These are phyloP conservation scores for Enteromius trimaculatus DNA, from an alignment of 2,797 vertebrate species.

Conservation along the genomic window DNA sequence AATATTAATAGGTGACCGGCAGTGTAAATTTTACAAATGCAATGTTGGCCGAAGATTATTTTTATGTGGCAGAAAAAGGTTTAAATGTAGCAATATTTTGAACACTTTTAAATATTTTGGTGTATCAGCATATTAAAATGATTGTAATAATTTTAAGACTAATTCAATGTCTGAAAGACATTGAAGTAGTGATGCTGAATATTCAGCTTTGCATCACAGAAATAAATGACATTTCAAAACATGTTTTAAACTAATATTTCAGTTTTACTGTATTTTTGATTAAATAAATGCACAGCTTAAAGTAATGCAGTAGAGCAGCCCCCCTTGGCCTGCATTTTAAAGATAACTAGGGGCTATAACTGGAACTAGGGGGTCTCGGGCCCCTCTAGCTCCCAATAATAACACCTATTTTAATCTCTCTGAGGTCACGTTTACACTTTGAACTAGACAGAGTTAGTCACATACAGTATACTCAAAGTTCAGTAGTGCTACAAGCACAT, in stretches of 20 bases:
- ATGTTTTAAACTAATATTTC: too few relatives aligned
- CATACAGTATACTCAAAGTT: slow-evolving; percentile 9
- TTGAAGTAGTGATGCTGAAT: not conserved
- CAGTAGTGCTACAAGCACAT: slow-evolving; percentile 19
- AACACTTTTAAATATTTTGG: not conserved
- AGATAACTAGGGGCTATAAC: not conserved
- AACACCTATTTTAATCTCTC: slow-evolving; percentile 9
- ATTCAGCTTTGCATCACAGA: not conserved
- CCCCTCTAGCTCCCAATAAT: not conserved
- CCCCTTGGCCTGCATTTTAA: not conserved
- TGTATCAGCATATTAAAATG: not conserved
- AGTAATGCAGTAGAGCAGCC: not conserved
- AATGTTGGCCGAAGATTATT: too few relatives aligned
- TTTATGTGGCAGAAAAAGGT: not conserved
- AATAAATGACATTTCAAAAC: not conserved
- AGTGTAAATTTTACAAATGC: too few relatives aligned
- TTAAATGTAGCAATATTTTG: not conserved
- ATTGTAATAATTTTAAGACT: too few relatives aligned
- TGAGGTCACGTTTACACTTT: slow-evolving; percentile 13
- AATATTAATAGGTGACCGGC: too few relatives aligned
- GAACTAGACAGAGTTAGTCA: slow-evolving; percentile 1
- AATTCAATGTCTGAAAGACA: too few relatives aligned
- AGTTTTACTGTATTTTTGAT: too few relatives aligned
- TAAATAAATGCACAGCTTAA: too few relatives aligned
- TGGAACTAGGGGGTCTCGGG: not conserved